Percentiles rank a stretch among this genome's conserved stretches.
phyloP scores from a whole-genome alignment of 1,140 invertebrate genomes.

The Philopotamus ludificatus region DNA sequence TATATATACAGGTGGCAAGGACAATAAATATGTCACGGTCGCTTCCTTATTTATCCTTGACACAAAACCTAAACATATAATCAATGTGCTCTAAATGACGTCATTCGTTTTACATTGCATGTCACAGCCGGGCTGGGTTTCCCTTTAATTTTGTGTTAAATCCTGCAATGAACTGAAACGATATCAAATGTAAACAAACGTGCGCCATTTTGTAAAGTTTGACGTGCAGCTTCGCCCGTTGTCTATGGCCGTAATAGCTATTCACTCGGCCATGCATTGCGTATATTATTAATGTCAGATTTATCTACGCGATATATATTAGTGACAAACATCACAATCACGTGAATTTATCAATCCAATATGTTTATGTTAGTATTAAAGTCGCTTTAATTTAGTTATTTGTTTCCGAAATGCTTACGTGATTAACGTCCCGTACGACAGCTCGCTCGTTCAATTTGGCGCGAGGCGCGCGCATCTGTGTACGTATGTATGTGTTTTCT shows the following conservation, averaged over 20 bases:
- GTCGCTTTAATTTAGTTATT: too few relatives aligned
- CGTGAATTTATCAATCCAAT: neutral
- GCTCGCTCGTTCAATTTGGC: too few relatives aligned
- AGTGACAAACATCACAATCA: neutral
- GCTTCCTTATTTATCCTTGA: constrained; percentile 4
- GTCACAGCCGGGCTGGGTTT: neutral
- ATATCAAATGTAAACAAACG: too few relatives aligned
- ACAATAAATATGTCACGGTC: neutral
- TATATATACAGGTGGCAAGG: neutral
- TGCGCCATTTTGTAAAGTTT: too few relatives aligned
- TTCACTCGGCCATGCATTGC: too few relatives aligned
- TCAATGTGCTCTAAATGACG: neutral
- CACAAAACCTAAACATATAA: neutral
- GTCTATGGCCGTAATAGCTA: too few relatives aligned
- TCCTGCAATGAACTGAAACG: too few relatives aligned
- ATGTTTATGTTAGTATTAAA: too few relatives aligned
- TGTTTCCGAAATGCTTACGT: neutral
- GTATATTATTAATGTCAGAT: too few relatives aligned
- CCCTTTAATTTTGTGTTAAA: too few relatives aligned
- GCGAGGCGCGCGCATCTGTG: neutral
- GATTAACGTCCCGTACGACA: neutral
- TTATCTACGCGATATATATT: neutral
- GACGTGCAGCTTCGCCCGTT: too few relatives aligned
- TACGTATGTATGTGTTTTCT: too few relatives aligned
- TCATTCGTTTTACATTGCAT: neutral